Evolutionary conservation across 2,113 vertebrate species (phyloP).

Genomic region (Nicator chloris): DNA sequence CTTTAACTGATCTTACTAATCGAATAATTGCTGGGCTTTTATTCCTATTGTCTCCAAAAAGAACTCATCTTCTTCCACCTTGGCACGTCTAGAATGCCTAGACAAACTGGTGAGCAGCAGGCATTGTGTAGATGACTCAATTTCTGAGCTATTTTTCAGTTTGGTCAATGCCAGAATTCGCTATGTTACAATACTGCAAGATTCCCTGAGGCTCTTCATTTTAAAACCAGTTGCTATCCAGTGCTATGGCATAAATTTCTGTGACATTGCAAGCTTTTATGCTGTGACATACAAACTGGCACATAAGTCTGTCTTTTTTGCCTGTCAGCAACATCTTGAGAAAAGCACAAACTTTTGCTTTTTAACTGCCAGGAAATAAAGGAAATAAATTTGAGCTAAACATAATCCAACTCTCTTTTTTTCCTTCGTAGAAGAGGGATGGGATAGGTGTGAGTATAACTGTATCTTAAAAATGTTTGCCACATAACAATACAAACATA

Average conservation of each 20-base stretch:
- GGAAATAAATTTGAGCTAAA: background rate
- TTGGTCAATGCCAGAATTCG: background rate
- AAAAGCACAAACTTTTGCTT: background rate
- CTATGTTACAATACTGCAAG: background rate
- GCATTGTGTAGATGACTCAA: background rate
- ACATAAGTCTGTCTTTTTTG: background rate
- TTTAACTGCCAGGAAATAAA: background rate
- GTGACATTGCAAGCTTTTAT: background rate
- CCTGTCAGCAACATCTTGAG: background rate
- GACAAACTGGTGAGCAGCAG: background rate
- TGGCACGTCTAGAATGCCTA: background rate
- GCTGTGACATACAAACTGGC: background rate
- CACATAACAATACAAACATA: background rate
- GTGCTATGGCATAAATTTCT: background rate
- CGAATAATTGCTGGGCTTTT: background rate
- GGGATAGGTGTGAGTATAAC: background rate
- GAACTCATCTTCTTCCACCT: background rate
- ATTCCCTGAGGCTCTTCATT: background rate
- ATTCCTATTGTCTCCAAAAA: background rate
- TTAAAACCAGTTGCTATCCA: background rate
- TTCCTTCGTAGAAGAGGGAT: background rate
- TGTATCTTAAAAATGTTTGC: background rate
- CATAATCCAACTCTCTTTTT: background rate
- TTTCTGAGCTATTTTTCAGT: background rate
- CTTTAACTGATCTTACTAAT: background rate